A percentile compares a stretch with the other conserved stretches of the same genome.
Evolutionary conservation across 2,888 invertebrate species (phyloP).

Genomic region (Diachrysia chrysitis): DNA sequence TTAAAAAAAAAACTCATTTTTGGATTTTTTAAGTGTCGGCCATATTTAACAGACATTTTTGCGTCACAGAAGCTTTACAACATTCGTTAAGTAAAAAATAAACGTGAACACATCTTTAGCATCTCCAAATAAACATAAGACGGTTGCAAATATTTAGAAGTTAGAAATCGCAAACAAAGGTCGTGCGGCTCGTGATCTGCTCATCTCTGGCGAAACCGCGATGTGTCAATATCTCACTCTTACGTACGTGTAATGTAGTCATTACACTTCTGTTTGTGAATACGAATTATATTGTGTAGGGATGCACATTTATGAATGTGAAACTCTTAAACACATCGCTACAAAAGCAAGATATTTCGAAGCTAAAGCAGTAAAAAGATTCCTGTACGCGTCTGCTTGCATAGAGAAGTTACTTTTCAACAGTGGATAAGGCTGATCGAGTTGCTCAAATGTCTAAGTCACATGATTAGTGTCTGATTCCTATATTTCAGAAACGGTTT

Average conservation of each 20-base stretch:
- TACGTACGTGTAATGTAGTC: conserved; percentile 25
- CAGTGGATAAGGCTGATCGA: no score
- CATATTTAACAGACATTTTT: no score
- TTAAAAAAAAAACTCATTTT: no score
- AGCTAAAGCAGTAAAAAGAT: no score
- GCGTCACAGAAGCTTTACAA: conserved; percentile 20
- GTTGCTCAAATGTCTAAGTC: no score
- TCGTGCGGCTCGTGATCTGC: conserved; percentile 73
- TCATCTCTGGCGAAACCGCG: conserved; percentile 57
- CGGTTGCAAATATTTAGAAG: conserved; percentile 58
- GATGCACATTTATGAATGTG: no score
- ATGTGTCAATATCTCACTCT: conserved; percentile 43
- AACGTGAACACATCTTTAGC: conserved; percentile 54
- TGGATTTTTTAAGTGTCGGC: no score
- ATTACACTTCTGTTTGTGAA: not conserved
- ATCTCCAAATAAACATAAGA: conserved; percentile 34
- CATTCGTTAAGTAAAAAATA: conserved; percentile 24
- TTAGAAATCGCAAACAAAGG: conserved; percentile 77
- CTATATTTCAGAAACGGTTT: no score
- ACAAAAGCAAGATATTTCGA: not conserved
- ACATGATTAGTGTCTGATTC: no score
- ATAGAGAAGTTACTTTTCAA: no score
- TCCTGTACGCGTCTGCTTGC: no score
- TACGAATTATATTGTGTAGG: not conserved
- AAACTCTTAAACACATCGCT: not conserved